Evolutionary conservation across 1,140 invertebrate genomes (phyloP).

Genomic region (Lysiphlebus fabarum): DNA sequence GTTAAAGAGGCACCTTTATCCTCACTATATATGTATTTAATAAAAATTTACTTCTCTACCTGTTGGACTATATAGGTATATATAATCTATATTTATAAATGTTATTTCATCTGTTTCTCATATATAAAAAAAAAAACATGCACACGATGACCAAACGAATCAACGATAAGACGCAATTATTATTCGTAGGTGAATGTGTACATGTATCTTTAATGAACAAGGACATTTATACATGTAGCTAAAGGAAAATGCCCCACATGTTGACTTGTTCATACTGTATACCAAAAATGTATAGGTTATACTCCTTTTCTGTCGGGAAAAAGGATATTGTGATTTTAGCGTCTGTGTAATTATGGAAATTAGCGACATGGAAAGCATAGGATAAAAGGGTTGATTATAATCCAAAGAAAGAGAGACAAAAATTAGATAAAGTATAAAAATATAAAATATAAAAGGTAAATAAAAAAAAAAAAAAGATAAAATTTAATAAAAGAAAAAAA

Average conservation of each 20-base stretch:
- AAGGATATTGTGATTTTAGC: slow-evolving; percentile 59
- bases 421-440: not conserved
- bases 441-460: slow-evolving; percentile 20
- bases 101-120: no score
- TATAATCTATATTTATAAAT: no score
- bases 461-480: slow-evolving; percentile 21
- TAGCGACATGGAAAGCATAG: slow-evolving; percentile 58
- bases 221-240: no score
- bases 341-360: slow-evolving; percentile 59
- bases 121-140: no score
- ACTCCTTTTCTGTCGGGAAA: slow-evolving; percentile 49
- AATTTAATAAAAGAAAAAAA: slow-evolving; percentile 11
- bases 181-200: no score
- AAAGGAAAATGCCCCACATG: slow-evolving; percentile 5
- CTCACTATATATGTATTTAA: slow-evolving; percentile 22
- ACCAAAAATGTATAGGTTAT: slow-evolving; percentile 44
- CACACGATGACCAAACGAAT: slow-evolving; percentile 27
- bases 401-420: slow-evolving; percentile 44
- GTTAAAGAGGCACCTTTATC: slow-evolving; percentile 55
- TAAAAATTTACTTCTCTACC: slow-evolving; percentile 16
- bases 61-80: slow-evolving; percentile 3
- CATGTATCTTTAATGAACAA: no score
- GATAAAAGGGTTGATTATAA: slow-evolving; percentile 60
- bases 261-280: not conserved
- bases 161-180: slow-evolving; percentile 5